Evolutionary conservation across 2,113 vertebrate species (phyloP), one percentile per base, ranked within the genome.

Genomic region (Eclectus roratus): DNA sequence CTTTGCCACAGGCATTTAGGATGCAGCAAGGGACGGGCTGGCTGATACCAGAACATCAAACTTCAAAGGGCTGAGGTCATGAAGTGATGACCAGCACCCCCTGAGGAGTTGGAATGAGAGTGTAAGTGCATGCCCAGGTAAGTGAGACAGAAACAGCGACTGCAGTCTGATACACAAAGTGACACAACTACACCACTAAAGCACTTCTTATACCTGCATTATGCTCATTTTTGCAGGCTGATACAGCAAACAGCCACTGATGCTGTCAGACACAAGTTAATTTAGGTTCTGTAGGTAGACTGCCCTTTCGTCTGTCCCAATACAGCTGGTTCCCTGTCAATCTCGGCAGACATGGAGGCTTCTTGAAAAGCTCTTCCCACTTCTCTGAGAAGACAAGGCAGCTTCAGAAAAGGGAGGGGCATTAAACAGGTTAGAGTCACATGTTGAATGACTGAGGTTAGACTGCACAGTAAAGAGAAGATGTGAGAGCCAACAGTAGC

Each of bases 231-330:
- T 61, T 47, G 46, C 19, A 41, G 9, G 39, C 25, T 72, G 17
- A 25, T 28, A 25, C 1, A 28, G 24, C 49, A 44, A 69, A 76
- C 21, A n/a, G 35, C 28, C 58, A 44, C 9, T 7, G 19, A 37
- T 15, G 23, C 9, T 39, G 27, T 16, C 39, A 37, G 29, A 35
- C 21, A 29, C 1, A 8, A 41, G 41, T n/a, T 52, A 19, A 25
- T 37, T 31, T 31, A 58, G 44, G 66, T 46, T 60, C 53, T 80
- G 44, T 11, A 29, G 13, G 37, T 33, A 46, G 33, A 29, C 52
- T 12, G 6, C 9, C 23, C 13, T 49, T 49, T 49, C 1, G 0
- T 21, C 44, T 52, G 4, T 7, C 33, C 25, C 1, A 2, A 5
- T 11, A 24, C 3, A 8, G 35, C 2, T 25, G 20, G 29, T 9